Evolutionary conservation across 2,888 invertebrate genomes (phyloP).

Genomic region (Clivina fossor): DNA sequence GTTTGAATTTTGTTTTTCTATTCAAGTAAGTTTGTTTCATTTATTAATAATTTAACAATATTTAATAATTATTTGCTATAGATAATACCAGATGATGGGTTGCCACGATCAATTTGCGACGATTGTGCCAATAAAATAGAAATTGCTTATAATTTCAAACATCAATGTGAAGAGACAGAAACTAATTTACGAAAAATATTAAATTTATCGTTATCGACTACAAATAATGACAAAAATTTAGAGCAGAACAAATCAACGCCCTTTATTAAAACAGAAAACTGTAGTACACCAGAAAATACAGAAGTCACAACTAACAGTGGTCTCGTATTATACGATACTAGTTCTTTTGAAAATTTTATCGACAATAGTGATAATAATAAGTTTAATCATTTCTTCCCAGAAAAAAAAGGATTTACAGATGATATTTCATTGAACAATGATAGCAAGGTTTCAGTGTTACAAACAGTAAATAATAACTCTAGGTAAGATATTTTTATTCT

Average conservation of each 20-base stretch:
- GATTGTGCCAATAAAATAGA: conserved; percentile 40
- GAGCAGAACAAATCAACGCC: background rate
- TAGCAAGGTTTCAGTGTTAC: background rate
- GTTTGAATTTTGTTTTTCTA: conserved; percentile 27
- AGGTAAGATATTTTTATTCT: conserved; percentile 1
- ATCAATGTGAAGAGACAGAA: conserved; percentile 41
- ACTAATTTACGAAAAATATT: conserved; percentile 37
- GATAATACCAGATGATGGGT: conserved; percentile 40
- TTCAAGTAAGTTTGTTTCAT: conserved; percentile 9
- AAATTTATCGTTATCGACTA: conserved; percentile 8
- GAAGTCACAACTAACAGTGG: background rate
- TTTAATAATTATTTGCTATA: conserved; percentile 25
- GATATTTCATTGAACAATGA: conserved; percentile 16
- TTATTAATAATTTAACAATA: no score
- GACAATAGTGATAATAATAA: conserved; percentile 3
- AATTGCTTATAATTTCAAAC: conserved; percentile 40
- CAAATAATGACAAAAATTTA: no score
- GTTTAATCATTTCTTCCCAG: background rate
- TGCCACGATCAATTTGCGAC: conserved; percentile 42
- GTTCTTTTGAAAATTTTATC: conserved; percentile 15
- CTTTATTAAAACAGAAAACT: background rate
- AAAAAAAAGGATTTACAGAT: conserved; percentile 8
- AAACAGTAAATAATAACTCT: background rate
- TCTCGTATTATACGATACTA: conserved; percentile 7
- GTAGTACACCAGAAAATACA: background rate